phyloP scores from a whole-genome alignment of 2,888 invertebrate species.

The Drosophila rubida region DNA sequence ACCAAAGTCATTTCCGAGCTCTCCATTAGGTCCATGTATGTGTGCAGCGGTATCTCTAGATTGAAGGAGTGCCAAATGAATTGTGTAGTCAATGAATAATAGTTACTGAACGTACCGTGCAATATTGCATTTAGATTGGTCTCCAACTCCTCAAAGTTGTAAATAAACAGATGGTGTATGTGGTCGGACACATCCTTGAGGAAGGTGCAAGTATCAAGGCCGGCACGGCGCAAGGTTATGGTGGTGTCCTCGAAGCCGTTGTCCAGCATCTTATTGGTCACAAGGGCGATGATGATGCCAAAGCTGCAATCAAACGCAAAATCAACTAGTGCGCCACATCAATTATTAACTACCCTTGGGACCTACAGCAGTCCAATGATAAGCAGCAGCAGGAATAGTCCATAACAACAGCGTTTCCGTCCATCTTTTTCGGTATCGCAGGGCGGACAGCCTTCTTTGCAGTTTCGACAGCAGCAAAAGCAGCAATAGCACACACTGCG shows the following conservation, averaged over 20 bases:
- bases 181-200: conserved; percentile 90
- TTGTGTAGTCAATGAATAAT: neutral
- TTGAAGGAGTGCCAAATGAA: neutral
- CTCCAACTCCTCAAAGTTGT: conserved; percentile 91
- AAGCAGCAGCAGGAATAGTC: conserved; percentile 90
- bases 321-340: neutral
- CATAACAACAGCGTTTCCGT: conserved; percentile 91
- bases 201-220: conserved; percentile 89
- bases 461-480: conserved; percentile 95
- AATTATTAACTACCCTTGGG: accelerated
- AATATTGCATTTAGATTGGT: conserved; percentile 88
- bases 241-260: conserved; percentile 89
- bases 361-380: conserved; percentile 87
- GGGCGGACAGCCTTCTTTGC: conserved; percentile 88
- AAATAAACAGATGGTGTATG: conserved; percentile 89
- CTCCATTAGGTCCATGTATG: conserved; percentile 89
- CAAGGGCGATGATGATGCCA: conserved; percentile 96
- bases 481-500: conserved; percentile 85
- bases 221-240: conserved; percentile 86
- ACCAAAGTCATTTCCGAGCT: conserved; percentile 92
- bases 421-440: conserved; percentile 95
- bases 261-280: conserved; percentile 94
- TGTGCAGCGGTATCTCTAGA: conserved; percentile 86
- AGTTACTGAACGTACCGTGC: conserved; percentile 86
- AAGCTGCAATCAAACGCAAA: conserved; percentile 87